These are phyloP conservation scores for Erethizon dorsatum DNA, from an alignment of 2,797 vertebrate species.

Conservation along the genomic window DNA sequence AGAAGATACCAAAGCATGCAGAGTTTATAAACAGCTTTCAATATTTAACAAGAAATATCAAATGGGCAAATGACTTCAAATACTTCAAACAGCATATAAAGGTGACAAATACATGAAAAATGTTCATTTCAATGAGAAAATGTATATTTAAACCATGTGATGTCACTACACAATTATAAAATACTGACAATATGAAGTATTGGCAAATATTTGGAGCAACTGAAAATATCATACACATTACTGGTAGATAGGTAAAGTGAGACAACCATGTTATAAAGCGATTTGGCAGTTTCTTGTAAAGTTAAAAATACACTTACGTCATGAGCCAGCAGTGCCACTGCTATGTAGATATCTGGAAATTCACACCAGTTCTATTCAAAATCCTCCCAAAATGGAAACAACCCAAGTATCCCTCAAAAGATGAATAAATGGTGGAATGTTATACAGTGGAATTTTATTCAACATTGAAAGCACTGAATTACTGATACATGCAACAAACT, in stretches of 20 bases:
- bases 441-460: not conserved
- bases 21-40: not conserved
- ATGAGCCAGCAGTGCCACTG: not conserved
- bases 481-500: not conserved
- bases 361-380: not conserved
- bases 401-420: not conserved
- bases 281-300: not conserved
- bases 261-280: not conserved
- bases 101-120: not conserved
- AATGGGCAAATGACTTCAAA: not conserved
- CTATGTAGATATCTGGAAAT: not conserved
- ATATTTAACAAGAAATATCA: not conserved
- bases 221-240: not conserved
- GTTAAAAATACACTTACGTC: not conserved
- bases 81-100: not conserved
- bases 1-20: not conserved
- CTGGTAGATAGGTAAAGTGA: not conserved
- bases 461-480: not conserved
- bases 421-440: not conserved
- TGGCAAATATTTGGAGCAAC: not conserved
- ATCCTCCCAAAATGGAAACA: not conserved
- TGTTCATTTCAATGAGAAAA: not conserved
- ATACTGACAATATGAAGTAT: not conserved
- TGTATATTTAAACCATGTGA: not conserved
- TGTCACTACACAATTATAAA: not conserved